Conservation (phyloP, 2,113 vertebrate species). For the Hassar affinis region DNA sequence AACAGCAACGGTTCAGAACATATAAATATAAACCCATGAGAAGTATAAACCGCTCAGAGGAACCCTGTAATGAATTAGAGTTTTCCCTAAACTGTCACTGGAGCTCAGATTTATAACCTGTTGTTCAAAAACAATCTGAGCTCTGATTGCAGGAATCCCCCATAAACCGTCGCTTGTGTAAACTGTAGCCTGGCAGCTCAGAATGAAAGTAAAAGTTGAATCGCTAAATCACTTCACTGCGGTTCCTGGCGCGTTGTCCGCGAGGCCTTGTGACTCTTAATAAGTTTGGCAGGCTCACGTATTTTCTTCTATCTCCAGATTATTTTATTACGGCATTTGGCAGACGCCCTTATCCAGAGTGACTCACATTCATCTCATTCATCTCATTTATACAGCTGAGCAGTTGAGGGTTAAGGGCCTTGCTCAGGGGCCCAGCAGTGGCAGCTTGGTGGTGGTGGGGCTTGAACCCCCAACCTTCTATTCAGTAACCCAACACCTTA, state of each 20-base stretch:
- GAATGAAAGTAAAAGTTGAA: not conserved
- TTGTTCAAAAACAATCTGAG: not conserved
- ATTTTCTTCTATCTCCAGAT: not conserved
- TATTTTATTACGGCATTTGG: too few relatives aligned
- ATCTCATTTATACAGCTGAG: too few relatives aligned
- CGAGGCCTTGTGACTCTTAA: not conserved
- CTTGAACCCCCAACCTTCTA: too few relatives aligned
- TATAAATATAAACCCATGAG: not conserved
- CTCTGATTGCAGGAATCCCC: not conserved
- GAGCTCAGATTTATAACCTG: too few relatives aligned
- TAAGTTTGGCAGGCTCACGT: not conserved
- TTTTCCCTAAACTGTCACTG: not conserved
- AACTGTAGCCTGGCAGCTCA: not conserved
- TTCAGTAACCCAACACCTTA: too few relatives aligned
- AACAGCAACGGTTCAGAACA: not conserved
- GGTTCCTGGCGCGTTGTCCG: not conserved
- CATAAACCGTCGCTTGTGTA: not conserved
- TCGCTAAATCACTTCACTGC: not conserved
- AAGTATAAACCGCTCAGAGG: not conserved
- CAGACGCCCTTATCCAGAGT: too few relatives aligned
- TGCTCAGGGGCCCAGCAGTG: too few relatives aligned
- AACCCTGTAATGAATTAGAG: not conserved
- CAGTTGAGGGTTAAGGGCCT: too few relatives aligned
- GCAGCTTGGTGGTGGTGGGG: too few relatives aligned
- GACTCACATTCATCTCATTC: too few relatives aligned